Conservation (phyloP, 2,797 vertebrate species). For the Podarcis lilfordi region DNA sequence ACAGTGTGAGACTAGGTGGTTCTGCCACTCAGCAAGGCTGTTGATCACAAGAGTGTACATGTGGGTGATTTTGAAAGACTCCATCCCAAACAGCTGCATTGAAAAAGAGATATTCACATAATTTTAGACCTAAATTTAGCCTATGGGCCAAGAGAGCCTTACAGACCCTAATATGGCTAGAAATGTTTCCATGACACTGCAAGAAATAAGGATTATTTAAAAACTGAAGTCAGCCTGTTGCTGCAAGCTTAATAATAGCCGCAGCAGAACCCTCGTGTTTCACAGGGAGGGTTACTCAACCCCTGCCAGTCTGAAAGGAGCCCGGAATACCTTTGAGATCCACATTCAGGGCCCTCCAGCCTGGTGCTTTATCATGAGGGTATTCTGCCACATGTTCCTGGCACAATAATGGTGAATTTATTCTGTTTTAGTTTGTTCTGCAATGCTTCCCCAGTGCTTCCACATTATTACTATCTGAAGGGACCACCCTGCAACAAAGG, state of each 20-base stretch:
- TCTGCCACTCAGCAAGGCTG: neutral
- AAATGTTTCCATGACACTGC: neutral
- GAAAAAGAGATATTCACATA: neutral
- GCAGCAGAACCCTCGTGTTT: neutral
- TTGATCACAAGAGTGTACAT: fast-evolving
- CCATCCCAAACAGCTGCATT: neutral
- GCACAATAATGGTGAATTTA: no score
- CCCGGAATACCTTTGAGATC: neutral
- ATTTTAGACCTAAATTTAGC: neutral
- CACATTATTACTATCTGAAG: no score
- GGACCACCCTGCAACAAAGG: no score
- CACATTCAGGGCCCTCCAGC: no score
- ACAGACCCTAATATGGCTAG: neutral
- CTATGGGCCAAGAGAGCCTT: neutral
- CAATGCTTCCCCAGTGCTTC: no score
- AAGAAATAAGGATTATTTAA: neutral
- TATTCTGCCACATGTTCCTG: no score
- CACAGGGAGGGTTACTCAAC: neutral
- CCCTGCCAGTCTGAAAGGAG: neutral
- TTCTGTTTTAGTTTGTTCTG: no score
- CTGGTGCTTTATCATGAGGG: no score
- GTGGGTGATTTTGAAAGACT: constrained; percentile 21
- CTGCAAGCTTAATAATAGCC: neutral
- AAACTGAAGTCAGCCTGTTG: neutral
- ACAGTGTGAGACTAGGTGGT: neutral